Evolutionary conservation across 2,888 invertebrate species (phyloP), one percentile per base, ranked within the genome.

Genomic region (Melanotus villosus): DNA sequence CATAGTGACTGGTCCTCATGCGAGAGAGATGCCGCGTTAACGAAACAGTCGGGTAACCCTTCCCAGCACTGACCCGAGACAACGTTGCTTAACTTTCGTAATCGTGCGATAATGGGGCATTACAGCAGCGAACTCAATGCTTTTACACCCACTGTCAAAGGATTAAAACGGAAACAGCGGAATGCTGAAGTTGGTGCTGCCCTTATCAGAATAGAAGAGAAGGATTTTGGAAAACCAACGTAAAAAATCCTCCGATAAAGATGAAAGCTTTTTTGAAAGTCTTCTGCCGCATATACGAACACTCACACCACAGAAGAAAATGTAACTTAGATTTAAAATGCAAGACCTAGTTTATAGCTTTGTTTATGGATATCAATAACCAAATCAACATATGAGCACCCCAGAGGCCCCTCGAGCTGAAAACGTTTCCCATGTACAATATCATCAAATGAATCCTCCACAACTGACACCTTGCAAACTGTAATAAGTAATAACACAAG

Each of bases 141-240:
- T 41, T 16, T 18, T 18, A 16, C 9, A 12, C 47, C 12, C 10
- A 10, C 47, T 19, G 14, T 5, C 32, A 32, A 32, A 5, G 16
- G n/a, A 47, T 21, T 6, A n/a, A 47, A 47, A 26, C 21, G 47
- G 26, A 47, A 47, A 47, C 47, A 16, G 12, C 21, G 23, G 7
- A 47, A 47, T 26, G 47, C 32, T 32, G 47, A 47, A 21, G 14
- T 47, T 47, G 47, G 47, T 21, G 14, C 47, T 12, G 47, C 47
- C 21, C 26, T 47, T 10, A 12, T 47, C n/a, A 47, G 6, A 47
- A 21, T 47, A 21, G 47, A 47, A 19, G 47, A 47, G 16, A 47
- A 10, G 26, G 23, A 21, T 47, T 16, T 47, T 47, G 16, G n/a
- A 47, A 21, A 41, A 14, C 14, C 47, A 21, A n/a, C 47, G 14